Evolutionary conservation across 2,113 vertebrate species (phyloP).

Genomic region (Anolis sagrei): DNA sequence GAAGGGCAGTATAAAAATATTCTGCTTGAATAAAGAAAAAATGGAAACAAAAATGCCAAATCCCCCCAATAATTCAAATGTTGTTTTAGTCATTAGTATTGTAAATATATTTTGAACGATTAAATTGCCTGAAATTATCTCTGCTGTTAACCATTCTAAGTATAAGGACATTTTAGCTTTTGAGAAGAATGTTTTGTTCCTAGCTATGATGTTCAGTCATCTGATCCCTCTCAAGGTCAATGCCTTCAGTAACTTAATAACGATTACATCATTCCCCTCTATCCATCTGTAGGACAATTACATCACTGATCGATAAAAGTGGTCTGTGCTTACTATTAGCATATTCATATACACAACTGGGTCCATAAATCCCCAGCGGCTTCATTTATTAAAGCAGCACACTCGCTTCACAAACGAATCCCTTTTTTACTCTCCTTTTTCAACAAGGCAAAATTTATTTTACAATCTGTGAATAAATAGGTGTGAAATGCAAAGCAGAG

Average conservation of each 20-base stretch:
- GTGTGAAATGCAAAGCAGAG: not conserved
- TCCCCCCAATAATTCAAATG: not conserved
- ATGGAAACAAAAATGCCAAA: slow-evolving; percentile 13
- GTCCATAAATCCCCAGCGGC: not conserved
- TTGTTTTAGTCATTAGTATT: slow-evolving; percentile 16
- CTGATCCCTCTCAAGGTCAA: slow-evolving; percentile 79
- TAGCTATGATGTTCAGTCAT: slow-evolving; percentile 59
- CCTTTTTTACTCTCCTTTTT: not conserved
- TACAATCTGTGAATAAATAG: slow-evolving; percentile 14
- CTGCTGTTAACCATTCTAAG: slow-evolving; percentile 50
- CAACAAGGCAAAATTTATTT: slow-evolving; percentile 7
- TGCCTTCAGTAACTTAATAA: slow-evolving; percentile 66
- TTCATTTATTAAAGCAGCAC: slow-evolving; percentile 19
- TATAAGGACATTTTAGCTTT: slow-evolving; percentile 57
- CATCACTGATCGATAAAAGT: slow-evolving; percentile 78
- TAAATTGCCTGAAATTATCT: slow-evolving; percentile 34
- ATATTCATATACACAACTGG: slow-evolving; percentile 12
- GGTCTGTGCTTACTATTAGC: slow-evolving; percentile 53
- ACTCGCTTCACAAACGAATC: not conserved
- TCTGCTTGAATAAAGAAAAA: slow-evolving; percentile 3
- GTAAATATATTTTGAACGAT: slow-evolving; percentile 25
- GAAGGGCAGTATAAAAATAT: not conserved
- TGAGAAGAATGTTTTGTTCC: slow-evolving; percentile 64
- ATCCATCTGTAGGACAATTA: slow-evolving; percentile 70
- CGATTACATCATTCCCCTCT: slow-evolving; percentile 80